Evolutionary conservation across 2,797 vertebrate species (phyloP).

Genomic region (Sarcophilus harrisii): DNA sequence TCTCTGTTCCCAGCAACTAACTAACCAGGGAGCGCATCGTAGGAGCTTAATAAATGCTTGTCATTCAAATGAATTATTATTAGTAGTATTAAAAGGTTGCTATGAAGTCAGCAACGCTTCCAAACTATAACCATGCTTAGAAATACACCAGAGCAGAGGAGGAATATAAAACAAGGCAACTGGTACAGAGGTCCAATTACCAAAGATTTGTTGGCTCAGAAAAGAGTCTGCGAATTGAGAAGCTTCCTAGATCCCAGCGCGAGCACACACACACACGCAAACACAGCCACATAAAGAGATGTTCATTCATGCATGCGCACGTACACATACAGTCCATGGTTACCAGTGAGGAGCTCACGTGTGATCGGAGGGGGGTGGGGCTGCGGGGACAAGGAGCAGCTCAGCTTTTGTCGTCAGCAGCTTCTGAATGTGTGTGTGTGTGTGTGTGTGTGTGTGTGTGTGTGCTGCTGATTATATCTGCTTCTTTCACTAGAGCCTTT

Average conservation of each 20-base stretch:
- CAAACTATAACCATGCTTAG: background rate
- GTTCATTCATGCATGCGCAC: background rate
- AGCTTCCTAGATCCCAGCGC: background rate
- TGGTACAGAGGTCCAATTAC: conserved; percentile 1
- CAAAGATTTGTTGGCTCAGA: conserved; percentile 11
- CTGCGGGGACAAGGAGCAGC: background rate
- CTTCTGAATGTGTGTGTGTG: background rate
- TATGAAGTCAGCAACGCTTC: background rate
- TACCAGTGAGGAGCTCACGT: background rate
- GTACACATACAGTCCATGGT: conserved; percentile 5
- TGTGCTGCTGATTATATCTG: background rate
- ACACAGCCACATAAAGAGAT: background rate
- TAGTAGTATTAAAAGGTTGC: background rate
- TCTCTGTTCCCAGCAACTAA: background rate
- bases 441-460: background rate
- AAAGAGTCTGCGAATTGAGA: background rate
- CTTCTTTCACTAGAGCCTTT: background rate
- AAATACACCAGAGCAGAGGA: background rate
- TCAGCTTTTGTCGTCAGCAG: conserved; percentile 3
- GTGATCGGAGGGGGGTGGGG: background rate
- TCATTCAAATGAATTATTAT: background rate
- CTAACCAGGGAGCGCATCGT: background rate
- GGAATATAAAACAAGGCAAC: background rate
- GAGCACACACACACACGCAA: background rate
- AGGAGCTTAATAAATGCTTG: background rate